These are phyloP conservation scores for Euzophera pinguis DNA, from an alignment of 2,888 invertebrate genomes.

Conservation along the genomic window DNA sequence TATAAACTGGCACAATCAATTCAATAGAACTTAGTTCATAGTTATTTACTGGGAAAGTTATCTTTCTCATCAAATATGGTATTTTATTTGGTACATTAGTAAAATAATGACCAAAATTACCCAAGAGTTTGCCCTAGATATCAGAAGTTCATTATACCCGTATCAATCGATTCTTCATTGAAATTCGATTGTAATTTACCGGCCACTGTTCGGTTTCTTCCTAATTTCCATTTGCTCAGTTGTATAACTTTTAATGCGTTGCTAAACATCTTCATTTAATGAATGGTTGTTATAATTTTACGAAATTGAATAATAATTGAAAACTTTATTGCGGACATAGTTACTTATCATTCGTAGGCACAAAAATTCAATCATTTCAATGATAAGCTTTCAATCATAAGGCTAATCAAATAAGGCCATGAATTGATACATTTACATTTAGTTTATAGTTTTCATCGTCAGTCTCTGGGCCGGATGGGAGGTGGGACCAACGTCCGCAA, in stretches of 20 bases:
- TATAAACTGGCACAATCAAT: neutral
- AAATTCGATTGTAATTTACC: neutral
- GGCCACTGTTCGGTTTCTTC: neutral
- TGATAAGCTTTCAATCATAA: too few species aligned
- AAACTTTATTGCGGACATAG: neutral
- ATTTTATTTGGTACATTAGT: neutral
- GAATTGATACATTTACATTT: too few species aligned
- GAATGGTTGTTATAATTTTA: neutral
- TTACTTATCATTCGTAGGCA: too few species aligned
- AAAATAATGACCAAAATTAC: constrained; percentile 1
- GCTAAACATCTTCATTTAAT: neutral
- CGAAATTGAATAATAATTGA: neutral
- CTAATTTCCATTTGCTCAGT: neutral
- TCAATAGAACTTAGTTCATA: neutral
- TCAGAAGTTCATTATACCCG: constrained; percentile 3
- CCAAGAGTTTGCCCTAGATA: constrained; percentile 1
- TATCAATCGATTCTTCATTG: constrained; percentile 5
- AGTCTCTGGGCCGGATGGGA: too few species aligned
- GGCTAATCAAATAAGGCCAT: too few species aligned
- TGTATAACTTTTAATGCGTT: constrained; percentile 2
- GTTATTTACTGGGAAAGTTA: neutral
- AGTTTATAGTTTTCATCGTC: too few species aligned
- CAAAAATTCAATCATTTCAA: too few species aligned
- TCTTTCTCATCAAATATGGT: neutral
- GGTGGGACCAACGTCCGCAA: too few species aligned